Base-by-base conservation (phyloP, 2,888 invertebrate species). In the Lottia scabra region DNA sequence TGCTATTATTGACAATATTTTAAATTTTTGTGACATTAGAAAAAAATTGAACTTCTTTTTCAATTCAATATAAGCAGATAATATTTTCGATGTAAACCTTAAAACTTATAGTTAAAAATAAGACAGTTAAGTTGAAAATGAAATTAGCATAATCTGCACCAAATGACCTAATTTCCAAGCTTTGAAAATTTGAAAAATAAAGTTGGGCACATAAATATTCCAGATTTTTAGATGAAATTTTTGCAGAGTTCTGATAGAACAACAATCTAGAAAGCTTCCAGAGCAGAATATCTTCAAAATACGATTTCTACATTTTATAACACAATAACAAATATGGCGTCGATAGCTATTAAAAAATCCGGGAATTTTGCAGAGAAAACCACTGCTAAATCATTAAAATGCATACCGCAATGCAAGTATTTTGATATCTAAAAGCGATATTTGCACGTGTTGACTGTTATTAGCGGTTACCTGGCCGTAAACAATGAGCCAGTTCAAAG, bases 271-370 rank as follows among this genome's bases (percentile, higher is more conserved):
- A 19, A 38, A 23, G 56, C 56, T 56, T 23, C 19, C 8, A 38
- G 10, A 4, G 38, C 5, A 8, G 10, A 38, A 5, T 23, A 56
- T 56, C 56, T 23, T 56, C 23, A 23, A 23, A 56, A 56, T 56
- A 56, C 19, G 23, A 13, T 23, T 23, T 10, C 56, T 56, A 23
- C 23, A 56, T 56, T 56, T n/a, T 56, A 19, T 56, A 38, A 56
- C 56, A 56, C 56, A 56, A 56, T 56, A 56, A 56, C 56, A 56
- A 56, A 56, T 56, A 56, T 56, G 56, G 56, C 56, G 56, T 56
- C 56, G 56, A 56, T 56, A 56, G 56, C 56, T 56, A 56, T 56
- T 38, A 56, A 56, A n/a, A 56, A 56, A 23, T 23, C 56, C 19
- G 56, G 56, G 56, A 56, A 56, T 56, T 19, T 23, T 56, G 56